These are phyloP conservation scores for Diachrysia chrysitis DNA, from an alignment of 2,888 invertebrate genomes.

Conservation along the genomic window DNA sequence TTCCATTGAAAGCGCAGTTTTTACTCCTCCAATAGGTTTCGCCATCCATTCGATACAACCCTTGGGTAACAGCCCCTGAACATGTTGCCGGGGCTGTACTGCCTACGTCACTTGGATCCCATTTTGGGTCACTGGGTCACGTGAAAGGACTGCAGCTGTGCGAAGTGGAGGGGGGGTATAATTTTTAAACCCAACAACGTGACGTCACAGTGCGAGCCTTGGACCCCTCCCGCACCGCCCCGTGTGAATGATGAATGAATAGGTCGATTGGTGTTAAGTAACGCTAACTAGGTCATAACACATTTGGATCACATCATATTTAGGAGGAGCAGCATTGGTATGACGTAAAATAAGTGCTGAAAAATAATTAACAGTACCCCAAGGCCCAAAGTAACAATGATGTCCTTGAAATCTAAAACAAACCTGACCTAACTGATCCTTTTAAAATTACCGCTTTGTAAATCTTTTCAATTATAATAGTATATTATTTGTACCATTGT, in stretches of 20 bases:
- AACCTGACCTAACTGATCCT: too few species aligned
- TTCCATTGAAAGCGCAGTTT: constrained; percentile 83
- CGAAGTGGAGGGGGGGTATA: constrained; percentile 69
- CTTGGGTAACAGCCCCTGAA: constrained; percentile 49
- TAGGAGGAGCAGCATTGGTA: constrained; percentile 18
- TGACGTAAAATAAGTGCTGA: not conserved
- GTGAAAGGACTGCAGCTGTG: constrained; percentile 81
- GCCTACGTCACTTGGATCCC: constrained; percentile 83
- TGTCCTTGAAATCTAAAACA: not conserved
- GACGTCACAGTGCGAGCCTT: constrained; percentile 81
- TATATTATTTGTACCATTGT: too few species aligned
- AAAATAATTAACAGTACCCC: not conserved
- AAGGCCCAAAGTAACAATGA: not conserved
- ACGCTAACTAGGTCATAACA: constrained; percentile 67
- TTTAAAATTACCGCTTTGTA: not conserved
- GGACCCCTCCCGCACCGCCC: constrained; percentile 69
- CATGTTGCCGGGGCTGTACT: constrained; percentile 74
- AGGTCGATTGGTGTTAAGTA: constrained; percentile 74
- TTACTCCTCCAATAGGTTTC: constrained; percentile 67
- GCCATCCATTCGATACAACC: constrained; percentile 43
- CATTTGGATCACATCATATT: constrained; percentile 35
- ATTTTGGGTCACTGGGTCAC: constrained; percentile 88
- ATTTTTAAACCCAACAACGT: constrained; percentile 80
- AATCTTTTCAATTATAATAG: too few species aligned
- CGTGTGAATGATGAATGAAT: constrained; percentile 85